A percentile compares a stretch with the other conserved stretches of the same genome.
Conservation (phyloP, 2,113 vertebrate species). For the Pterophyllum scalare region DNA sequence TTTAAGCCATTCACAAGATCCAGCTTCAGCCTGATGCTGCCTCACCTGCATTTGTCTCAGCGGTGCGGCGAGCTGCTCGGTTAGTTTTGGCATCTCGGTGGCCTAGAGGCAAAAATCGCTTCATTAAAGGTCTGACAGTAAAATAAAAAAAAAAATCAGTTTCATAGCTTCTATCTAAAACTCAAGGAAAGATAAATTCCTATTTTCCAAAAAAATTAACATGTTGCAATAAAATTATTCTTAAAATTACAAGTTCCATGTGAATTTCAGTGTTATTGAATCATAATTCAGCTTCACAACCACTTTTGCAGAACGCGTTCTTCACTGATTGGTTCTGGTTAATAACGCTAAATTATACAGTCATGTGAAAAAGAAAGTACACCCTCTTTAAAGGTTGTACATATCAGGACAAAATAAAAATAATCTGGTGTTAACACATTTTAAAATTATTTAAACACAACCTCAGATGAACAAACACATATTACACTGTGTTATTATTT, state of each 20-base stretch:
- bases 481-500: too few species aligned
- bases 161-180: too few species aligned
- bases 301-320: background rate
- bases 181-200: too few species aligned
- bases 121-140: background rate
- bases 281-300: background rate
- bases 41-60: conserved; percentile 98
- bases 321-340: too few species aligned
- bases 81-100: conserved; percentile 96
- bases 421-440: too few species aligned
- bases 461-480: too few species aligned
- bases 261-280: background rate
- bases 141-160: background rate
- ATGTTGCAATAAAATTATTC: background rate
- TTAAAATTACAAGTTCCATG: background rate
- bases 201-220: too few species aligned
- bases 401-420: too few species aligned
- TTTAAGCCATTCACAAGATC: background rate
- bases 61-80: conserved; percentile 94
- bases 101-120: conserved; percentile 80
- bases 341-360: too few species aligned
- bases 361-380: too few species aligned
- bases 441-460: too few species aligned
- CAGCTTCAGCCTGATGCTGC: background rate
- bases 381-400: too few species aligned